Evolutionary conservation across 2,888 invertebrate species (phyloP).

Genomic region (Pyrrhosoma nymphula): DNA sequence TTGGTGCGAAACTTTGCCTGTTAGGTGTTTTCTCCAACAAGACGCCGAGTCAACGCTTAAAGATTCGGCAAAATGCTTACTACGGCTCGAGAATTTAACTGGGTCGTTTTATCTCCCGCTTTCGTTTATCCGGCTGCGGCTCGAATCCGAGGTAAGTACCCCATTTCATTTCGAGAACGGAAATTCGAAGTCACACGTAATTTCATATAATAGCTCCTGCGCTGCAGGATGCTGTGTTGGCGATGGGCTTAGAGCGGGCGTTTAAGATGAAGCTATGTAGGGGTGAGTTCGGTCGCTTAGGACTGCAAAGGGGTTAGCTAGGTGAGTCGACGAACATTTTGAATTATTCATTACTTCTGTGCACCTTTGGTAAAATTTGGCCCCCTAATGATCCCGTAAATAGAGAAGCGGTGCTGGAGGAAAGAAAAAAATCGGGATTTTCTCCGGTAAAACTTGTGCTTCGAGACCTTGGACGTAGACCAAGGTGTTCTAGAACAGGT

Average conservation of each 20-base stretch:
- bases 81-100: neutral
- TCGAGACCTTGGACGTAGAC: neutral
- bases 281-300: neutral
- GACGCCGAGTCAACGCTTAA: neutral
- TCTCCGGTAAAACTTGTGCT: neutral
- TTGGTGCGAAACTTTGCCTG: neutral
- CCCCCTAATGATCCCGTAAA: neutral
- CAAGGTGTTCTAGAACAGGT: neutral
- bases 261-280: neutral
- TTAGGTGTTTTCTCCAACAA: neutral
- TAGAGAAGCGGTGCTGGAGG: neutral
- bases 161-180: slow-evolving; percentile 8
- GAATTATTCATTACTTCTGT: slow-evolving; percentile 11
- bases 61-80: neutral
- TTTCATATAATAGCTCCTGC: slow-evolving; percentile 26
- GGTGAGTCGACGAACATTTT: neutral
- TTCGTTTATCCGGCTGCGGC: neutral
- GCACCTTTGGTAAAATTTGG: neutral
- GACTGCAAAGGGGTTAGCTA: neutral
- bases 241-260: neutral
- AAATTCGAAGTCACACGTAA: slow-evolving; percentile 19
- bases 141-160: slow-evolving; percentile 26
- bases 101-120: neutral
- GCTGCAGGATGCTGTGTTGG: neutral
- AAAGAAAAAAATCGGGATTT: neutral